A percentile compares a stretch with the other conserved stretches of the same genome.
phyloP scores from a whole-genome alignment of 64 coral and sea anemone genomes.

The Pocillopora damicornis region DNA sequence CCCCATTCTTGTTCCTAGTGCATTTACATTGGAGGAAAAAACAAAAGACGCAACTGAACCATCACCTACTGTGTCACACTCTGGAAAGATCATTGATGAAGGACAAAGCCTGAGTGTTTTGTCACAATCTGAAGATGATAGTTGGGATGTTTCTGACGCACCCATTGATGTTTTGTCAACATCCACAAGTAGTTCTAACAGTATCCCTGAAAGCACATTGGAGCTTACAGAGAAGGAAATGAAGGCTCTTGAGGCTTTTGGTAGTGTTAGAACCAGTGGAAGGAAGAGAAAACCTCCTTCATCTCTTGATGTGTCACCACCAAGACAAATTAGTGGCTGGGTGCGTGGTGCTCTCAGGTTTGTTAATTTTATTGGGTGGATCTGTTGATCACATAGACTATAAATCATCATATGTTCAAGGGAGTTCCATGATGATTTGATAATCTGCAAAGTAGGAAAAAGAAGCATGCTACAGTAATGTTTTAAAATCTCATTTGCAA shows the following conservation, averaged over 20 bases:
- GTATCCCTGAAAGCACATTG: constrained; percentile 28
- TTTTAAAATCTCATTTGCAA: too few relatives aligned
- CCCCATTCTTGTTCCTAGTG: not conserved
- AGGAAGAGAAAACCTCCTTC: constrained; percentile 94
- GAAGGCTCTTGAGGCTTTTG: constrained; percentile 75
- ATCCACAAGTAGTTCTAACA: constrained; percentile 46
- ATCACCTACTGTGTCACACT: not conserved
- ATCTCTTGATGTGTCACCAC: constrained; percentile 72
- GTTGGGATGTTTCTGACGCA: constrained; percentile 9
- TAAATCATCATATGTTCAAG: too few relatives aligned
- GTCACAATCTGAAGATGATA: constrained; percentile 46
- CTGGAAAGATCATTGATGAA: not conserved
- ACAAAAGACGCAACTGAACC: not conserved
- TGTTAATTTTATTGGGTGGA: not conserved
- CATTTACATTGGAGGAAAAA: not conserved
- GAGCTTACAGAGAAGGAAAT: constrained; percentile 77
- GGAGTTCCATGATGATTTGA: too few relatives aligned
- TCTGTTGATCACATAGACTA: not conserved
- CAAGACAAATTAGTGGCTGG: constrained; percentile 82
- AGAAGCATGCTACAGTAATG: too few relatives aligned
- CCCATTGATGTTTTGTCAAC: constrained; percentile 60
- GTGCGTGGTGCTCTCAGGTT: constrained; percentile 85
- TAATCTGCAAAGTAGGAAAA: too few relatives aligned
- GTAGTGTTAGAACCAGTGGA: constrained; percentile 87
- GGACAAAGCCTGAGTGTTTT: constrained; percentile 7